These are phyloP conservation scores for Napeogenes sylphis DNA, from an alignment of 2,888 invertebrate genomes.

Conservation along the genomic window DNA sequence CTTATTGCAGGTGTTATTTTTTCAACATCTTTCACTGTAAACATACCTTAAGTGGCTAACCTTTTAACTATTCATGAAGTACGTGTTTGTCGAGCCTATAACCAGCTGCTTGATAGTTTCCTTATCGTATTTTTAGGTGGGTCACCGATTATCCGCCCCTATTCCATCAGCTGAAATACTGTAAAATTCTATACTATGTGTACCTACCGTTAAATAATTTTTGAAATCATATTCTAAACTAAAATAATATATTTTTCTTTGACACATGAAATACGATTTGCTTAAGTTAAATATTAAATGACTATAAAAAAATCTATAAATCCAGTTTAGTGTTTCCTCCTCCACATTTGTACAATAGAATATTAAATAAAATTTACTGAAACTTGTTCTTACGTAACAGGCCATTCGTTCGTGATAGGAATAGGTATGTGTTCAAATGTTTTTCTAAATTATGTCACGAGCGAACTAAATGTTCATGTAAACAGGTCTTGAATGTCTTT, in stretches of 20 bases:
- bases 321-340: background rate
- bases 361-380: conserved; percentile 13
- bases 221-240: too few species aligned
- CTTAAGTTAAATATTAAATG: background rate
- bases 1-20: conserved; percentile 28
- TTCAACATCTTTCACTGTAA: conserved; percentile 34
- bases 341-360: background rate
- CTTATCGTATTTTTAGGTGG: conserved; percentile 54
- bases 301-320: too few species aligned
- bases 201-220: too few species aligned
- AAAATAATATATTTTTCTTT: too few species aligned
- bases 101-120: conserved; percentile 51
- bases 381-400: conserved; percentile 8
- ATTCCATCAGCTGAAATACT: background rate
- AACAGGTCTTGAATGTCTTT: conserved; percentile 34
- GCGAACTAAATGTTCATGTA: conserved; percentile 47
- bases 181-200: background rate
- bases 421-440: conserved; percentile 38
- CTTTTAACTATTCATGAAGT: conserved; percentile 64
- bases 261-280: background rate
- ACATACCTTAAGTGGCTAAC: conserved; percentile 43
- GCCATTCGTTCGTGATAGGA: conserved; percentile 25
- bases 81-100: conserved; percentile 53
- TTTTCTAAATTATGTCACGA: conserved; percentile 52
- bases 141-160: conserved; percentile 2